Evolutionary conservation across 2,797 vertebrate species (phyloP), one percentile per base, ranked within the genome.

Genomic region (Champsocephalus gunnari): DNA sequence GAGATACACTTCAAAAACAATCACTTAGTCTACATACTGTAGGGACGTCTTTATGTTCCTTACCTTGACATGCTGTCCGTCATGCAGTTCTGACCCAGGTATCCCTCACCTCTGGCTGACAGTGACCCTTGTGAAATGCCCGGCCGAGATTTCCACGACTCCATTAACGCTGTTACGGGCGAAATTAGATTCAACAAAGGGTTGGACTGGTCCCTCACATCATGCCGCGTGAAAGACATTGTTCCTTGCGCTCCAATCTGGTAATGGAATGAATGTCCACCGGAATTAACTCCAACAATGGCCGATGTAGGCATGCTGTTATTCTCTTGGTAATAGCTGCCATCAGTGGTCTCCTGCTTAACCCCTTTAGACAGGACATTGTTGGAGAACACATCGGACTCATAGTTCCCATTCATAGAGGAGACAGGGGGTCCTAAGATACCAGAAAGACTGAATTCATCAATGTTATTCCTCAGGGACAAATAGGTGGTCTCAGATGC

Each of bases 211-310:
- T 99, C 98, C 93, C 97, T 96, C 90, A 96, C 93, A 84, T 97
- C 94, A 1, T 98, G 96, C 86, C 97, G 96, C 0, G 97, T 97
- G 92, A 99, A 95, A 90, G 98, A 97, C 95, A 99, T 99, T 59
- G 97, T 97, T 94, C 98, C 98, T 94, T 99, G 97, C 76, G 98
- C 96, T 94, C 98, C 98, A 91, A 99, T 99, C 96, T 98, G 96
- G 96, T 99, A 99, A 95, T 99, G 98, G 96, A 99, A 99, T 71
- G 98, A 99, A 91, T 99, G 98, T 96, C 97, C 98, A 80, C 96
- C 94, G 82, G 98, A 99, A 96, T 99, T 99, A 94, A 99, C 97
- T 76, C 98, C 98, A 86, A 99, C 97, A 81, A 99, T 99, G 92
- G 98, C 97, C 66, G 98, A 98, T 8, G 96, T 93, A 72, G 97